phyloP scores from a whole-genome alignment of 2,888 invertebrate genomes.

The Mantis religiosa region DNA sequence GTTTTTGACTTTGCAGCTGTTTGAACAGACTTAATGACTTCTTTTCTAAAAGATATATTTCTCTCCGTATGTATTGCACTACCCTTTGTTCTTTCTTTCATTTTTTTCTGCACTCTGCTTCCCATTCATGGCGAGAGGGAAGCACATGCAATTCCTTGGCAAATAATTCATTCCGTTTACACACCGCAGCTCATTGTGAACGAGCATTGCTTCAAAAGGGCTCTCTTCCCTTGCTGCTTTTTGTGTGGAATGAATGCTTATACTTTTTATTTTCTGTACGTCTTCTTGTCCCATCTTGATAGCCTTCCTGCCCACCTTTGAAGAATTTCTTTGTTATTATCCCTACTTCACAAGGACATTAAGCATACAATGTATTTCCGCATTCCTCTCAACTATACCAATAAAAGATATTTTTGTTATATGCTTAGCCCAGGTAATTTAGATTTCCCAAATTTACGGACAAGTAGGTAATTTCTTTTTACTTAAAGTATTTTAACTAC shows the following conservation, averaged over 20 bases:
- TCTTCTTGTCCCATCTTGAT: not conserved
- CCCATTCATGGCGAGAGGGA: not conserved
- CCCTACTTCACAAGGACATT: not conserved
- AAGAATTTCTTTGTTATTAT: not conserved
- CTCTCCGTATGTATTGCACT: not conserved
- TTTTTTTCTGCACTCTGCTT: not conserved
- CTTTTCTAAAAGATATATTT: not conserved
- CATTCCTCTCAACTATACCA: no score
- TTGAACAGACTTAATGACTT: slow-evolving; percentile 9
- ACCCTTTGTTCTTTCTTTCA: not conserved
- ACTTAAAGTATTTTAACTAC: no score
- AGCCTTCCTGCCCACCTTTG: not conserved
- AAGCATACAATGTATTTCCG: no score
- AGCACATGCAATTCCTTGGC: not conserved
- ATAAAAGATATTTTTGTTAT: no score
- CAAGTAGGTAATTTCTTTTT: no score
- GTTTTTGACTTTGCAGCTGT: not conserved
- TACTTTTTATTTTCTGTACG: not conserved
- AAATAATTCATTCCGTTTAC: not conserved
- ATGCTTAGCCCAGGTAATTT: no score
- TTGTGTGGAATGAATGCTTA: not conserved
- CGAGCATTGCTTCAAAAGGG: not conserved
- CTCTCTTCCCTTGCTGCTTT: not conserved
- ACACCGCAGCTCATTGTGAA: not conserved
- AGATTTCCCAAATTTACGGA: no score